A percentile compares a stretch with the other conserved stretches of the same genome.
These are phyloP conservation scores for Ganaspis brasiliensis DNA, from an alignment of 2,888 invertebrate genomes.

Conservation along the genomic window DNA sequence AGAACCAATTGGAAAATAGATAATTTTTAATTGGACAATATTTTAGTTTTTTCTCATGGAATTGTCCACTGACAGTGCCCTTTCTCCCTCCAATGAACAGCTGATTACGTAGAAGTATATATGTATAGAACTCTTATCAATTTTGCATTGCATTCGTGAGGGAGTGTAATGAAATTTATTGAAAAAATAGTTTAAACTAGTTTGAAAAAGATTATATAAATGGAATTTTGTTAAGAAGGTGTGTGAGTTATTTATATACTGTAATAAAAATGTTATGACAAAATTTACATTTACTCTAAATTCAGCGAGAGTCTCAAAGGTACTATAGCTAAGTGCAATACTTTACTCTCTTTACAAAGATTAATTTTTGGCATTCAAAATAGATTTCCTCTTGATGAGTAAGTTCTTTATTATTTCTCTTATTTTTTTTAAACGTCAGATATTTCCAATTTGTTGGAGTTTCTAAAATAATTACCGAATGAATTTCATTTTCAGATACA, in stretches of 20 bases:
- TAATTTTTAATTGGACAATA: not conserved
- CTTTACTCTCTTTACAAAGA: no score
- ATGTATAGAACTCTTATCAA: not conserved
- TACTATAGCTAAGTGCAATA: no score
- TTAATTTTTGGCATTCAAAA: no score
- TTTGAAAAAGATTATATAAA: slow-evolving; percentile 27
- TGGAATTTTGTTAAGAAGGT: slow-evolving; percentile 27
- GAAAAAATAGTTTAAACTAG: slow-evolving; percentile 20
- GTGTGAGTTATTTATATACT: not conserved
- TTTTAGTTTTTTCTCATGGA: not conserved
- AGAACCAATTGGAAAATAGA: not conserved
- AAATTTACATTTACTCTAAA: not conserved
- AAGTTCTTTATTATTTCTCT: no score
- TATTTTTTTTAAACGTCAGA: no score
- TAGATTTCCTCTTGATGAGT: no score
- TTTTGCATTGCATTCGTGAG: not conserved
- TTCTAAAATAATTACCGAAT: no score
- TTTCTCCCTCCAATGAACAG: not conserved
- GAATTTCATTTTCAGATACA: no score
- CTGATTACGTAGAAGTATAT: no score
- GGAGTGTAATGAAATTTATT: slow-evolving; percentile 7
- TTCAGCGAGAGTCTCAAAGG: no score
- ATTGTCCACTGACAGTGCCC: not conserved
- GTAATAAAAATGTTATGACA: slow-evolving; percentile 36
- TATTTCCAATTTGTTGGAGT: no score